These are phyloP conservation scores for Zele albiditarsus DNA, from an alignment of 2,888 invertebrate species.

Conservation along the genomic window DNA sequence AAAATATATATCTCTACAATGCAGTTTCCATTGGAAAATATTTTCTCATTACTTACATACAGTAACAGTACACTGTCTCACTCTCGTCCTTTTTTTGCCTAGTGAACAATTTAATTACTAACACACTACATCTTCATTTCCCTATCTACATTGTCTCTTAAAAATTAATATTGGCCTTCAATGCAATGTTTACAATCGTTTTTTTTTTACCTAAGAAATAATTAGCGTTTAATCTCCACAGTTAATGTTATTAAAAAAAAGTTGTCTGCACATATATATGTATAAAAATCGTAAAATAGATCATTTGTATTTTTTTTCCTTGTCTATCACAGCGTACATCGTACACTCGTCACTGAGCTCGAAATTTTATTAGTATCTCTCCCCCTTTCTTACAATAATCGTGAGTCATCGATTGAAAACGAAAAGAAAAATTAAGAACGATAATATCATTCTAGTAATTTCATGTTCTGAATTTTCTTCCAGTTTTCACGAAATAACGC, in stretches of 20 bases:
- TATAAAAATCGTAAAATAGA: slow-evolving; percentile 47
- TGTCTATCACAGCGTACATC: slow-evolving; percentile 59
- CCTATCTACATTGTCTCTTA: slow-evolving; percentile 66
- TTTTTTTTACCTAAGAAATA: slow-evolving; percentile 28
- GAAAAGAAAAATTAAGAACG: neutral
- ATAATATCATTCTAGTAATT: neutral
- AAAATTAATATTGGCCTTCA: slow-evolving; percentile 67
- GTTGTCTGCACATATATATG: slow-evolving; percentile 10
- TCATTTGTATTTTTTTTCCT: slow-evolving; percentile 47
- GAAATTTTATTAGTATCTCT: slow-evolving; percentile 39
- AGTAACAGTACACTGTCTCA: slow-evolving; percentile 22
- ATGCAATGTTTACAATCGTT: slow-evolving; percentile 42
- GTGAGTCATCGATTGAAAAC: neutral
- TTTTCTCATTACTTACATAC: slow-evolving; percentile 38
- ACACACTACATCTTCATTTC: neutral
- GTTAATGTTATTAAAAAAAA: slow-evolving; percentile 35
- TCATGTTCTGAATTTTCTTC: neutral
- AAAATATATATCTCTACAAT: neutral
- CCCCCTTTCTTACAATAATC: neutral
- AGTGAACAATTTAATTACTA: slow-evolving; percentile 6
- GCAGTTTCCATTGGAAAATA: slow-evolving; percentile 11
- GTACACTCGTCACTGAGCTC: slow-evolving; percentile 58
- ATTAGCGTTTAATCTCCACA: slow-evolving; percentile 29
- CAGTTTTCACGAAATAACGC: neutral
- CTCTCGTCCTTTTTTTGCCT: neutral